phyloP scores from a whole-genome alignment of 2,113 vertebrate species.

The Saccopteryx leptura region DNA sequence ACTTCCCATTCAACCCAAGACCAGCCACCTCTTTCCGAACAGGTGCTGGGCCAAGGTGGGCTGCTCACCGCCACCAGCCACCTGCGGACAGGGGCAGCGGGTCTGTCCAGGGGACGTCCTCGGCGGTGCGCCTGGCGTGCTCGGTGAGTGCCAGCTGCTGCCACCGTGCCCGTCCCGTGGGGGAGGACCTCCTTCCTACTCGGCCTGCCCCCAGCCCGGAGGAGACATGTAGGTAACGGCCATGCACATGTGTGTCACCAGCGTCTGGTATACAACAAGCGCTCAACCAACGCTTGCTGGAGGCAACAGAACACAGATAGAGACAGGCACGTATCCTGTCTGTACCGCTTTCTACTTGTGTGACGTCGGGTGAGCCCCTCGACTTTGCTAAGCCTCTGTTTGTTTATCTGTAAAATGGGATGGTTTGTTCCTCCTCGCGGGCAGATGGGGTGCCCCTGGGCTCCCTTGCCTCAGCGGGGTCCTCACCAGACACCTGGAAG shows the following conservation, averaged over 20 bases:
- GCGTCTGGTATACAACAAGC: not conserved
- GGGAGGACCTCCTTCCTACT: not conserved
- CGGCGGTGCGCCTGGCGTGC: fast-evolving
- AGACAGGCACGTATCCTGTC: not conserved
- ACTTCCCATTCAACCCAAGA: not conserved
- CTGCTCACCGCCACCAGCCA: not conserved
- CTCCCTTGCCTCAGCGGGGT: not conserved
- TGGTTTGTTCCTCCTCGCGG: not conserved
- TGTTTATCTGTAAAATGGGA: not conserved
- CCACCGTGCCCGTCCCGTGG: fast-evolving
- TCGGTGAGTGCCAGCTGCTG: not conserved
- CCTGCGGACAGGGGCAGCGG: fast-evolving
- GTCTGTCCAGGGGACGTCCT: fast-evolving
- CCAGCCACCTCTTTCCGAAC: not conserved
- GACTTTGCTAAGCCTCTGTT: not conserved
- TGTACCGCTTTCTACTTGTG: not conserved
- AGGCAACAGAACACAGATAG: not conserved
- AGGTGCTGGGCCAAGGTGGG: not conserved
- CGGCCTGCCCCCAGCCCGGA: not conserved
- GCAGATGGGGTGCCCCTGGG: not conserved
- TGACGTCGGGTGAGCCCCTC: too few species aligned
- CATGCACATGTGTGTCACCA: fast-evolving
- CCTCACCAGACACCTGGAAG: not conserved
- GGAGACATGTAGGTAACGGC: not conserved
- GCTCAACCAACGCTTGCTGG: not conserved